Conservation (phyloP, 2,888 invertebrate species). For the Ormia ochracea region DNA sequence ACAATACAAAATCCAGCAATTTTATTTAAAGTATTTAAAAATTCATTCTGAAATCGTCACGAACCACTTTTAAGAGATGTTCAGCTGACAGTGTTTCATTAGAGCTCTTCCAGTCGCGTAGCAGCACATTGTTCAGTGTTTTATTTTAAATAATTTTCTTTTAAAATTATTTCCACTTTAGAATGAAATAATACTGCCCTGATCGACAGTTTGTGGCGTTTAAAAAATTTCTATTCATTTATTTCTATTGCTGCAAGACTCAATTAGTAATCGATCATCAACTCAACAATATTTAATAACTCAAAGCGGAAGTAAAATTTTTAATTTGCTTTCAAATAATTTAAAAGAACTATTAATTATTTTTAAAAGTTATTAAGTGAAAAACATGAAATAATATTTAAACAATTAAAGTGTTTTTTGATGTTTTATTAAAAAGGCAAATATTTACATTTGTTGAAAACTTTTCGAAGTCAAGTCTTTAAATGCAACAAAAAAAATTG, state of each 20-base stretch:
- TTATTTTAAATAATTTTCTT: slow-evolving; percentile 33
- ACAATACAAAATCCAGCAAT: slow-evolving; percentile 11
- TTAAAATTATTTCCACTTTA: slow-evolving; percentile 2
- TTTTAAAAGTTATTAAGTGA: neutral
- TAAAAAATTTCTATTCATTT: neutral
- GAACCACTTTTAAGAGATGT: slow-evolving; percentile 34
- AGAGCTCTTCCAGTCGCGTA: slow-evolving; percentile 27
- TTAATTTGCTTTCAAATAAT: slow-evolving; percentile 3
- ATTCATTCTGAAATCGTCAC: slow-evolving; percentile 22
- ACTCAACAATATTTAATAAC: slow-evolving; percentile 21
- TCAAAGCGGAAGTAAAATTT: too few species aligned
- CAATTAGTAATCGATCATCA: slow-evolving; percentile 32
- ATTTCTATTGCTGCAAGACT: neutral
- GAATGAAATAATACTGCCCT: slow-evolving; percentile 26
- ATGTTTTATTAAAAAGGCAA: neutral
- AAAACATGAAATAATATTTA: neutral
- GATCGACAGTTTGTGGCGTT: neutral
- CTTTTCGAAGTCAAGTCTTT: neutral
- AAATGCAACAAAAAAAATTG: slow-evolving; percentile 3
- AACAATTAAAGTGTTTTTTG: slow-evolving; percentile 12
- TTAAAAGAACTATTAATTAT: neutral
- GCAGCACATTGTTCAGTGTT: slow-evolving; percentile 19
- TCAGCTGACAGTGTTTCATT: slow-evolving; percentile 42
- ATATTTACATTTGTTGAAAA: neutral
- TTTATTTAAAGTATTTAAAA: slow-evolving; percentile 18